phyloP scores from a whole-genome alignment of 1,140 invertebrate species.

The Gryon sp. region DNA sequence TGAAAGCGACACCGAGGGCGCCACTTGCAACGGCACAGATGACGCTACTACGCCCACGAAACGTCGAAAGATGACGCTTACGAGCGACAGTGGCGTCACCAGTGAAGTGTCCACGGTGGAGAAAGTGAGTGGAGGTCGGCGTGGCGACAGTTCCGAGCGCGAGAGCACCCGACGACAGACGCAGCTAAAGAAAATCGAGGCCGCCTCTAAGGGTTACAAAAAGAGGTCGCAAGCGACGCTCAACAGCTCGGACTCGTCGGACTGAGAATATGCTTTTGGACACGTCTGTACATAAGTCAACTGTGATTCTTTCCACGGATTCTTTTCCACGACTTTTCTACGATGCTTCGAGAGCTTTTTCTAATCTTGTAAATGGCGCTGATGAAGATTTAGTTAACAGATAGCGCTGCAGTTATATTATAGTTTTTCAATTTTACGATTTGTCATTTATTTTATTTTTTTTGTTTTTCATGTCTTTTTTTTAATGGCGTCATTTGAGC shows the following conservation, averaged over 20 bases:
- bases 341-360: no score
- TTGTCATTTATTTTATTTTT: no score
- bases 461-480: no score
- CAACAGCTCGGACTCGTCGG: conserved; percentile 39
- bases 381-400: not conserved
- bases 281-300: conserved; percentile 42
- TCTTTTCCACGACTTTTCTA: conserved; percentile 8
- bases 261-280: conserved; percentile 9
- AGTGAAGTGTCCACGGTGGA: conserved; percentile 71
- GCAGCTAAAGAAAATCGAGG: conserved; percentile 68
- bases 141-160: conserved; percentile 68
- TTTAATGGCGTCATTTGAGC: no score
- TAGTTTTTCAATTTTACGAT: no score
- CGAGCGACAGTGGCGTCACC: conserved; percentile 73
- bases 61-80: conserved; percentile 46
- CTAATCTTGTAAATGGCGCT: not conserved
- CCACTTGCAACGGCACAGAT: not conserved
- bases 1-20: not conserved
- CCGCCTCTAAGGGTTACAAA: conserved; percentile 69
- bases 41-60: conserved; percentile 14
- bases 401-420: no score
- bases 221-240: conserved; percentile 59
- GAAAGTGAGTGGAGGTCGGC: conserved; percentile 43
- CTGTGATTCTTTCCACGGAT: conserved; percentile 44
- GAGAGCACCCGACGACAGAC: conserved; percentile 67